Evolutionary conservation across 1,140 invertebrate species (phyloP).

Genomic region (Meloidogyne floridensis): DNA sequence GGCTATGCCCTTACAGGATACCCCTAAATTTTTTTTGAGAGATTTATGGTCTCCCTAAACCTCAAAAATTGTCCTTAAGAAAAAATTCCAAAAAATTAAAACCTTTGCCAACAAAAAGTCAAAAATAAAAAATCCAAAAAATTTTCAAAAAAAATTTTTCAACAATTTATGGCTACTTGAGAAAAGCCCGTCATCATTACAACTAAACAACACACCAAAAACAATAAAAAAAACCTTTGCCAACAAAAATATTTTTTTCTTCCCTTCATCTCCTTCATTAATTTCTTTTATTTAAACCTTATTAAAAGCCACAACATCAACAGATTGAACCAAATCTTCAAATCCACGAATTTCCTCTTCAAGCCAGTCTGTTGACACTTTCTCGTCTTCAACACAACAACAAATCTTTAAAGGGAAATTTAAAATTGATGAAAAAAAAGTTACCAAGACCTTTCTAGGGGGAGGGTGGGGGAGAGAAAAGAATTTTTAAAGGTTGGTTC

Average conservation of each 20-base stretch:
- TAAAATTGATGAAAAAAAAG: neutral
- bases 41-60: no score
- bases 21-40: no score
- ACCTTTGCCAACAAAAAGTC: no score
- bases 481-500: no score
- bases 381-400: conserved; percentile 53
- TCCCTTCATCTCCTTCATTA: neutral
- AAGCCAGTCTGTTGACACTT: conserved; percentile 51
- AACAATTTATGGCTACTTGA: conserved; percentile 4
- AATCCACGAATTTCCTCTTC: conserved; percentile 50
- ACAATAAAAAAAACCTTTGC: neutral
- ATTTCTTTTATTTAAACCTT: conserved; percentile 40
- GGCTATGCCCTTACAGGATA: no score
- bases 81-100: no score
- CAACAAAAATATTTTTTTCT: neutral
- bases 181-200: neutral
- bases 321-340: conserved; percentile 50
- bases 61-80: no score
- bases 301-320: conserved; percentile 57
- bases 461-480: no score
- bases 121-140: neutral
- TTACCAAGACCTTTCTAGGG: no score
- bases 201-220: neutral
- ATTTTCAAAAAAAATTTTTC: neutral
- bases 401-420: conserved; percentile 29